Evolutionary conservation across 1,140 invertebrate genomes (phyloP), one percentile per base, ranked within the genome.

Genomic region (Chrysomallon squamiferum): DNA sequence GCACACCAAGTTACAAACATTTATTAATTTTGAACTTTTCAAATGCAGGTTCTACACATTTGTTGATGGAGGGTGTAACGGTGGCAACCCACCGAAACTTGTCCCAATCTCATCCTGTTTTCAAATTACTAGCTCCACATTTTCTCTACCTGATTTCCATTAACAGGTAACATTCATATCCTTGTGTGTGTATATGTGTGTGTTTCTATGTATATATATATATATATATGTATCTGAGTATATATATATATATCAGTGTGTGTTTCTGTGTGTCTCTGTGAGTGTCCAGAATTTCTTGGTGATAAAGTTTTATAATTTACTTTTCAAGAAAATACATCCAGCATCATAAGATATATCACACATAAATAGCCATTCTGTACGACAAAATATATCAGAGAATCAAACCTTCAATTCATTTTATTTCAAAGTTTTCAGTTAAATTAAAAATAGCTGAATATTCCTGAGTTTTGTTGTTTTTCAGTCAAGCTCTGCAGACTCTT

Each of bases 121-220:
- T 83, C 73, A 86, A 87, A 71, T 78, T 88, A 0, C 70, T 88
- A 63, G 86, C 86, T 13, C 87, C 87, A 27, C 87, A 88, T 68
- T 87, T 88, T 66, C 76, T 86, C 9, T 87, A 82, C 68, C 74
- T 87, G 3, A 75, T 88, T 2, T 85, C 86, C 18, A 87, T 88
- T 27, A 80, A 82, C 59, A 58, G 45, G 71, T 80, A 66, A 67
- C 73, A n/a, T n/a, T n/a, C n/a, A n/a, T n/a, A n/a, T n/a, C n/a
- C n/a, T n/a, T n/a, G n/a, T n/a, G n/a, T n/a, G n/a, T n/a, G n/a
- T n/a, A n/a, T n/a, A n/a, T n/a, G n/a, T n/a, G n/a, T n/a, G n/a
- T n/a, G n/a, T n/a, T n/a, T n/a, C n/a, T n/a, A n/a, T n/a, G n/a
- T n/a, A n/a, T n/a, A n/a, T n/a, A n/a, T n/a, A n/a, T n/a, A n/a